Evolutionary conservation across 2,797 vertebrate species (phyloP).

Genomic region (Cetoscarus ocellatus): DNA sequence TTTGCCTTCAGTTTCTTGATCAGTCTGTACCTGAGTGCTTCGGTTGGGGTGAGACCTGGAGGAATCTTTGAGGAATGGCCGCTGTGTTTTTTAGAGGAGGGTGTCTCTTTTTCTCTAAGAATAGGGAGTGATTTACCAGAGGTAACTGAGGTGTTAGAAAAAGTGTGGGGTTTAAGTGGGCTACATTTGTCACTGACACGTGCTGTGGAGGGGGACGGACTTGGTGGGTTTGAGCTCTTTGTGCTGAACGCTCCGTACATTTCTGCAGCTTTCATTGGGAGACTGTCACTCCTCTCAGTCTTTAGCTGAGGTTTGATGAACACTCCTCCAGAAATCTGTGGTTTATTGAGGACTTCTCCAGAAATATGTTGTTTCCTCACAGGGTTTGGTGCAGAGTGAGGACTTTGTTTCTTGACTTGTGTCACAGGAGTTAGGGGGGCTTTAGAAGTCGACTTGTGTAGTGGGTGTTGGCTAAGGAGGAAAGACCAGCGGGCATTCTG

Average conservation of each 20-base stretch:
- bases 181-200: background rate
- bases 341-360: conserved; percentile 12
- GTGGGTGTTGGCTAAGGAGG: conserved; percentile 65
- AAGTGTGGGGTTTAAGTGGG: conserved; percentile 1
- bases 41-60: conserved; percentile 75
- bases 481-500: conserved; percentile 60
- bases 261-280: conserved; percentile 87
- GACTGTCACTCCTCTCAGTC: conserved; percentile 35
- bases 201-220: background rate
- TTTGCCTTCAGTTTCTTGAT: conserved; percentile 93
- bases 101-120: conserved; percentile 18
- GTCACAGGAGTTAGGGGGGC: background rate
- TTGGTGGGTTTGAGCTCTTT: conserved; percentile 50
- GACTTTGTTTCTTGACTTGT: conserved; percentile 13
- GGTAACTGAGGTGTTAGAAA: background rate
- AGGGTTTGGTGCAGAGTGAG: conserved; percentile 62
- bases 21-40: conserved; percentile 89
- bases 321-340: background rate
- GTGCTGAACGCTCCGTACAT: conserved; percentile 88
- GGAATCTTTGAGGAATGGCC: conserved; percentile 33
- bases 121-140: background rate
- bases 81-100: conserved; percentile 35
- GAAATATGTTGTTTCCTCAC: conserved; percentile 16
- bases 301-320: conserved; percentile 45
- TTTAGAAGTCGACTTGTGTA: background rate